phyloP scores from a whole-genome alignment of 2,888 invertebrate genomes.

The Opisthograptis luteolata region DNA sequence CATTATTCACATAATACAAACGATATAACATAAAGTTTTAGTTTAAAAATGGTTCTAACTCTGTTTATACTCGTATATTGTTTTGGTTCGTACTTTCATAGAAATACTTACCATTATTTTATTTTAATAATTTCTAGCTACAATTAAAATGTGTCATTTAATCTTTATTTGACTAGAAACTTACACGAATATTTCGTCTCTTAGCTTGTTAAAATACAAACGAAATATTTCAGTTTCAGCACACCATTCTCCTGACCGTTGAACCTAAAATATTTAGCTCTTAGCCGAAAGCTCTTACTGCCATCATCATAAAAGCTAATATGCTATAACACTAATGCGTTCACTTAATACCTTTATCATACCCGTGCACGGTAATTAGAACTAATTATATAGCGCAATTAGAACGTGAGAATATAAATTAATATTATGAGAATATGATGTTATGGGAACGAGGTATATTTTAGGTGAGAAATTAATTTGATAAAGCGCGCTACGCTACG shows the following conservation, averaged over 20 bases:
- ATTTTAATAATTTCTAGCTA: no score
- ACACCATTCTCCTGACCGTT: conserved; percentile 7
- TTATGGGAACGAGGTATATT: conserved; percentile 21
- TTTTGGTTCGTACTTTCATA: no score
- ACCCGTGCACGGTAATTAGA: conserved; percentile 37
- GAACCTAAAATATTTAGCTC: conserved; percentile 31
- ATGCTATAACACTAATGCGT: conserved; percentile 37
- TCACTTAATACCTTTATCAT: conserved; percentile 38
- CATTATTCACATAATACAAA: no score
- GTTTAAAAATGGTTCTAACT: no score
- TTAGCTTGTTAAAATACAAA: conserved; percentile 7
- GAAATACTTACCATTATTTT: no score
- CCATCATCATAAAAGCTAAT: conserved; percentile 37
- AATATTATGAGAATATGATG: conserved; percentile 22
- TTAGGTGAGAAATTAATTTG: conserved; percentile 21
- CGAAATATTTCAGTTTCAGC: conserved; percentile 7
- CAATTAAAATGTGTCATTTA: no score
- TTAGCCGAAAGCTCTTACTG: conserved; percentile 33
- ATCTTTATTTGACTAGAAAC: no score
- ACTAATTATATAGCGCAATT: conserved; percentile 35
- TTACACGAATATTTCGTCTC: background rate
- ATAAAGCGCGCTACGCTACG: conserved; percentile 9
- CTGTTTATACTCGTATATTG: no score
- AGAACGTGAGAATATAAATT: conserved; percentile 30
- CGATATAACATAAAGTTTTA: no score